Conservation (phyloP, 1,140 invertebrate species). For the Drosophila teissieri region DNA sequence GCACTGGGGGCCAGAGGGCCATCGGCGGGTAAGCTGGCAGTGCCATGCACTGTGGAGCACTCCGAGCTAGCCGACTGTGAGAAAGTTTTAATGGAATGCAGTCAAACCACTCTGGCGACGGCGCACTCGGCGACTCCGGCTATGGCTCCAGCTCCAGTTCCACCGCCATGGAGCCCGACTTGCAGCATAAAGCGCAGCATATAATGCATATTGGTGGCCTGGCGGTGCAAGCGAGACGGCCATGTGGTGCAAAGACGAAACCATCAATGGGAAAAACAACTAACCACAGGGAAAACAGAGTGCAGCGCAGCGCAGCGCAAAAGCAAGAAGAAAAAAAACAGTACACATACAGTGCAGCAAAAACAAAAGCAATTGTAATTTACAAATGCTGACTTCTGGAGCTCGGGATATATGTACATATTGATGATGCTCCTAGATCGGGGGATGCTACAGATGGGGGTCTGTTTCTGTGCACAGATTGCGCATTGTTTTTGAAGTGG, state of each 20-base stretch:
- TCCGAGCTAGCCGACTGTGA: slow-evolving; percentile 74
- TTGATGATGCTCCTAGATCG: slow-evolving; percentile 9
- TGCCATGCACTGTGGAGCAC: slow-evolving; percentile 56
- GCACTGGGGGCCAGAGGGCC: slow-evolving; percentile 5
- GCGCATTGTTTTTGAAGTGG: slow-evolving; percentile 71
- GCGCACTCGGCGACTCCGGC: slow-evolving; percentile 50
- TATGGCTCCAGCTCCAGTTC: slow-evolving; percentile 2
- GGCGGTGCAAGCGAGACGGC: slow-evolving; percentile 55
- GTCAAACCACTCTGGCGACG: slow-evolving; percentile 75
- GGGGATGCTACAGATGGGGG: slow-evolving; percentile 25
- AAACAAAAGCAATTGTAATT: slow-evolving; percentile 77
- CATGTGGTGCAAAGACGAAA: slow-evolving; percentile 52
- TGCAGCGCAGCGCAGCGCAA: slow-evolving; percentile 30
- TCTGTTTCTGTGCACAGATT: slow-evolving; percentile 53
- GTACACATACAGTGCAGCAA: slow-evolving; percentile 29
- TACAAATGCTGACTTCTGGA: slow-evolving; percentile 57
- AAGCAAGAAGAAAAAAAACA: slow-evolving; percentile 11
- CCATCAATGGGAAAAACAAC: slow-evolving; percentile 82
- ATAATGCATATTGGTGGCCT: slow-evolving; percentile 46
- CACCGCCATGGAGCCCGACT: slow-evolving; percentile 44
- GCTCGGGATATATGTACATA: slow-evolving; percentile 6
- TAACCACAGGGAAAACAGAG: slow-evolving; percentile 53
- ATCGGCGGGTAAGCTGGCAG: slow-evolving; percentile 37
- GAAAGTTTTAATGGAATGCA: slow-evolving; percentile 85
- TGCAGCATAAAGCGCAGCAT: slow-evolving; percentile 62